Percentiles rank a stretch among this genome's conserved stretches.
Evolutionary conservation across 2,888 invertebrate species (phyloP).

Genomic region (Heliothis peltigera): DNA sequence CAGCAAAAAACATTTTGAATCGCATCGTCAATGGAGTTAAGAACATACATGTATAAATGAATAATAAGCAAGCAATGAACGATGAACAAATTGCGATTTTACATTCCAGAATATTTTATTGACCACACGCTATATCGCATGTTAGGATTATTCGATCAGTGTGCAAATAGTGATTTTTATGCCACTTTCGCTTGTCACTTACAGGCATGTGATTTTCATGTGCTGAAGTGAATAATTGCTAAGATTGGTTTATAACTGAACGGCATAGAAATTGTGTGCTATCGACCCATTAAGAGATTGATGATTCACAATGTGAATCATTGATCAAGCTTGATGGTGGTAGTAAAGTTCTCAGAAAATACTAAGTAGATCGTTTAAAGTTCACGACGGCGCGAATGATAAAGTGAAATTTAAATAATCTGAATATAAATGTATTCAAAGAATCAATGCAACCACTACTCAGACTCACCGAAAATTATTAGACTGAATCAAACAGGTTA

Average conservation of each 20-base stretch:
- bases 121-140: conserved; percentile 77
- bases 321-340: conserved; percentile 64
- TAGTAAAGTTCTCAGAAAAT: conserved; percentile 64
- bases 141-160: conserved; percentile 72
- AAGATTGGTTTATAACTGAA: conserved; percentile 58
- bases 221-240: conserved; percentile 66
- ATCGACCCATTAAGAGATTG: conserved; percentile 54
- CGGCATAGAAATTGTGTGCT: conserved; percentile 60
- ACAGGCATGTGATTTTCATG: conserved; percentile 61
- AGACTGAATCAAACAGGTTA: conserved; percentile 19
- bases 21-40: conserved; percentile 29
- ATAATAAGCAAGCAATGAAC: conserved; percentile 53
- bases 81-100: conserved; percentile 52
- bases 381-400: conserved; percentile 40
- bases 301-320: conserved; percentile 72
- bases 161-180: conserved; percentile 71
- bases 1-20: conserved; percentile 39
- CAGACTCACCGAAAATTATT: conserved; percentile 5
- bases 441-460: conserved; percentile 2
- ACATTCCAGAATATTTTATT: conserved; percentile 66
- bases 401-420: conserved; percentile 23
- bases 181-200: conserved; percentile 78
- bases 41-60: conserved; percentile 35
- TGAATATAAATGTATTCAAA: neutral
- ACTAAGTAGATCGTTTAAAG: conserved; percentile 60